Percentiles rank a stretch among this genome's conserved stretches.
Conservation (phyloP, 2,113 vertebrate species). For the Phalacrocorax carbo region DNA sequence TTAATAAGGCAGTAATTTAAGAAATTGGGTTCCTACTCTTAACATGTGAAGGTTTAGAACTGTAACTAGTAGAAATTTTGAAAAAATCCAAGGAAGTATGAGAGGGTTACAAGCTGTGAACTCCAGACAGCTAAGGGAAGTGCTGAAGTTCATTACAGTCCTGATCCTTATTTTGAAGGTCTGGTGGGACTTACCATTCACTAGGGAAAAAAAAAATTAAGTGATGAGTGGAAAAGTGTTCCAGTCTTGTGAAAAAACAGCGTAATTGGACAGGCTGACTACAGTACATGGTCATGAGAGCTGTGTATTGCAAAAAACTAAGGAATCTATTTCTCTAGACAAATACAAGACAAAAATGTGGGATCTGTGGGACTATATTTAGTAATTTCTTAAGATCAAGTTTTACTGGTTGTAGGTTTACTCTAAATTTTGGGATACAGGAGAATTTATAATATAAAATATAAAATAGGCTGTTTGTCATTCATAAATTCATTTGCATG, state of each 20-base stretch:
- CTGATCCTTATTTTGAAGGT: background rate
- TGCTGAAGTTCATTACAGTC: background rate
- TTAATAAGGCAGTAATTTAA: background rate
- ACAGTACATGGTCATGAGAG: background rate
- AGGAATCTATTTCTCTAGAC: background rate
- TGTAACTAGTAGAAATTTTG: background rate
- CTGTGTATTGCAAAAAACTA: background rate
- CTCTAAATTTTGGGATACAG: background rate
- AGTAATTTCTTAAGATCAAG: background rate
- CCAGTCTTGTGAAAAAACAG: background rate
- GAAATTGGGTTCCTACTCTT: background rate
- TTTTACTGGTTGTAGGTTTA: background rate
- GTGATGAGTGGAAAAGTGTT: background rate
- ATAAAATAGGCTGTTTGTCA: background rate
- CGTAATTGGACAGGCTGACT: background rate
- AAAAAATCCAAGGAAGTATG: background rate
- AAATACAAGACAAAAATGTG: background rate
- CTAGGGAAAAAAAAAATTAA: background rate
- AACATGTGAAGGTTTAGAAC: background rate
- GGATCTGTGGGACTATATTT: background rate
- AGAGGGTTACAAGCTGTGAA: background rate
- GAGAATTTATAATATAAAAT: background rate
- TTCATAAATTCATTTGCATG: background rate
- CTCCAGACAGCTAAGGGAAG: background rate
- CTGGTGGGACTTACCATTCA: background rate